These are phyloP conservation scores for Enhydra lutris DNA, from an alignment of 2,113 vertebrate genomes.

Conservation along the genomic window DNA sequence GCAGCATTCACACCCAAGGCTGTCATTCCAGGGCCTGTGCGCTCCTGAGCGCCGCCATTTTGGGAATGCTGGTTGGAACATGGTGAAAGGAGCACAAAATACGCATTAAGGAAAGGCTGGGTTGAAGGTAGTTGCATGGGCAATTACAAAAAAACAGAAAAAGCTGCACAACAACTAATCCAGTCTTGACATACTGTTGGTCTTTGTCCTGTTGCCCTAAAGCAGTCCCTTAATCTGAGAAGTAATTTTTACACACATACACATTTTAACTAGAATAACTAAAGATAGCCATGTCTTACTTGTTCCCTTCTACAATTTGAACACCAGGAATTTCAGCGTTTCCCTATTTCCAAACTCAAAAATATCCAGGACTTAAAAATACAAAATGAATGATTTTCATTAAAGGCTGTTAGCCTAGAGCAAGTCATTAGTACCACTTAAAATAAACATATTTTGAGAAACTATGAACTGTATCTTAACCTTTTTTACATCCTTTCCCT, in stretches of 20 bases:
- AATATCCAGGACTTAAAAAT: not conserved
- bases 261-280: not conserved
- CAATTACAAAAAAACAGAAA: rapidly evolving
- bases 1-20: not conserved
- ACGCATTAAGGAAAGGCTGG: not conserved
- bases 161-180: not conserved
- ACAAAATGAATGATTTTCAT: not conserved
- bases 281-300: not conserved
- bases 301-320: not conserved
- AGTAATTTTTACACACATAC: not conserved
- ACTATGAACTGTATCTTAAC: not conserved
- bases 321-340: not conserved
- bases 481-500: not conserved
- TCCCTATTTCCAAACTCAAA: not conserved
- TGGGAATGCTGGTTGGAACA: not conserved
- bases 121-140: not conserved
- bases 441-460: not conserved
- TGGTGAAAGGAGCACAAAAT: not conserved
- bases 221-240: not conserved
- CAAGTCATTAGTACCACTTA: not conserved
- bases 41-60: rapidly evolving
- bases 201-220: not conserved
- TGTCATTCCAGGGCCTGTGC: not conserved
- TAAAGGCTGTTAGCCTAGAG: not conserved
- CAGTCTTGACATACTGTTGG: not conserved